Conservation (phyloP, 2,888 invertebrate genomes). For the Cephus runcator region DNA sequence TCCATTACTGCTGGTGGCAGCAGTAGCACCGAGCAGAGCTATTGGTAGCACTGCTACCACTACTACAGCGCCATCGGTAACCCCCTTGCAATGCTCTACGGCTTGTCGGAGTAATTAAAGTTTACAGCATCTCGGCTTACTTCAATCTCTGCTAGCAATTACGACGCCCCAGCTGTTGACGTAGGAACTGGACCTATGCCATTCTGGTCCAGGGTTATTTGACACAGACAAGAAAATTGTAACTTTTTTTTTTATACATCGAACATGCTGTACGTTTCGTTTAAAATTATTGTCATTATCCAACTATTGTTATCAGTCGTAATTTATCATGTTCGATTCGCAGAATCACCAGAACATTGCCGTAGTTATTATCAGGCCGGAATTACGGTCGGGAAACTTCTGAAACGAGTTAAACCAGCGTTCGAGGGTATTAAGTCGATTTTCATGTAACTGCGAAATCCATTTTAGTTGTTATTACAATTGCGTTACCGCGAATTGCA, state of each 20-base stretch:
- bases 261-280: neutral
- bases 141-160: constrained; percentile 26
- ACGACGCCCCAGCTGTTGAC: constrained; percentile 8
- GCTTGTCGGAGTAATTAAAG: constrained; percentile 32
- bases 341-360: constrained; percentile 22
- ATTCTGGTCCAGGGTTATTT: neutral
- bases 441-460: neutral
- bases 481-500: neutral
- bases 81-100: neutral
- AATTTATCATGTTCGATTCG: neutral
- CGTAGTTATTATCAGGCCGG: constrained; percentile 48
- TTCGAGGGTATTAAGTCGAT: neutral
- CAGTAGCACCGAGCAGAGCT: neutral
- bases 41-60: neutral
- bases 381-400: constrained; percentile 55
- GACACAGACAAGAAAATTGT: neutral
- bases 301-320: neutral
- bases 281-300: neutral
- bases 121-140: constrained; percentile 33
- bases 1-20: neutral
- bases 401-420: neutral
- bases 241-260: neutral
- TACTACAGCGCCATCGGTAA: constrained; percentile 11
- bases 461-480: neutral
- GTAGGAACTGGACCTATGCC: neutral